Percentiles rank a stretch among this genome's conserved stretches.
Evolutionary conservation across 2,797 vertebrate species (phyloP).

Genomic region (Threskiornis aethiopicus): DNA sequence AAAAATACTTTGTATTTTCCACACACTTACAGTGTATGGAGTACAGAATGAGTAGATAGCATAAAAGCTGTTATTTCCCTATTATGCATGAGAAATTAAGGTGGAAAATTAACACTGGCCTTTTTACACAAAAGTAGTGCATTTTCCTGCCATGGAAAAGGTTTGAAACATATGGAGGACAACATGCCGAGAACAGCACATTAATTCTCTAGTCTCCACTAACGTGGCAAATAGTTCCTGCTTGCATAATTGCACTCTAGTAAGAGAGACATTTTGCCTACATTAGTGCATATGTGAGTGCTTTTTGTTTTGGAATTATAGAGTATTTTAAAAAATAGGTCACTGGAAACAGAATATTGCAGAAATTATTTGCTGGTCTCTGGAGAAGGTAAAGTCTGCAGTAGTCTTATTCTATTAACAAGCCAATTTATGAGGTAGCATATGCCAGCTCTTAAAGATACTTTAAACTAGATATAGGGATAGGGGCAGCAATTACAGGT

Average conservation of each 20-base stretch:
- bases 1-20: background rate
- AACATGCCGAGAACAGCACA: background rate
- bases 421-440: background rate
- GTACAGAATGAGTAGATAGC: background rate
- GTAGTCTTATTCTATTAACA: slow-evolving; percentile 15
- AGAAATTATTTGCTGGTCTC: slow-evolving; percentile 55
- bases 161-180: background rate
- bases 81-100: background rate
- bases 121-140: background rate
- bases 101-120: background rate
- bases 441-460: slow-evolving; percentile 1
- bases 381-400: slow-evolving; percentile 21
- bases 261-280: background rate
- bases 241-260: background rate
- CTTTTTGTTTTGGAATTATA: slow-evolving; percentile 24
- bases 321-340: slow-evolving; percentile 30
- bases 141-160: background rate
- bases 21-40: background rate
- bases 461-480: background rate
- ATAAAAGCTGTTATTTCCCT: background rate
- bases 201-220: slow-evolving; percentile 9
- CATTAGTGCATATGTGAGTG: background rate
- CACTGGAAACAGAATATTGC: slow-evolving; percentile 32
- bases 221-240: background rate
- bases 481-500: background rate